Percentiles rank a stretch among this genome's conserved stretches.
Evolutionary conservation across 2,888 invertebrate species (phyloP).

Genomic region (Diarsia brunnea): DNA sequence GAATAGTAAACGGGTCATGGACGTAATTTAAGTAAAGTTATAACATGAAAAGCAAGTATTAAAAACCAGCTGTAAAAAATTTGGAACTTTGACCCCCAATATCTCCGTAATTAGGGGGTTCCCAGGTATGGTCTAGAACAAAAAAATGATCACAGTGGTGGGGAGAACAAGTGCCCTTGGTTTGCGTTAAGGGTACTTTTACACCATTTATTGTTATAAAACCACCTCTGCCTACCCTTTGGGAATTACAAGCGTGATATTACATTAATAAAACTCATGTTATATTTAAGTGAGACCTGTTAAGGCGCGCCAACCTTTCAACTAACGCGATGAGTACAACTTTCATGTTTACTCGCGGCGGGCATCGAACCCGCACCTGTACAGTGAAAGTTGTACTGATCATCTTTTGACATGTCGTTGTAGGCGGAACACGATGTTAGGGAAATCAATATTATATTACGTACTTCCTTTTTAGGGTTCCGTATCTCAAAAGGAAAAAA

Average conservation of each 20-base stretch:
- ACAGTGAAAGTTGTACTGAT: slow-evolving; percentile 37
- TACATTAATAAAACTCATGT: not conserved
- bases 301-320: slow-evolving; percentile 24
- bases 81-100: too few relatives aligned
- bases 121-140: too few relatives aligned
- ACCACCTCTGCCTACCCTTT: not conserved
- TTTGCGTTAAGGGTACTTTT: too few relatives aligned
- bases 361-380: slow-evolving; percentile 49
- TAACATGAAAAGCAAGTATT: too few relatives aligned
- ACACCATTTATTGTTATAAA: too few relatives aligned
- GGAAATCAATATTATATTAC: not conserved
- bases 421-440: slow-evolving; percentile 4
- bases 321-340: slow-evolving; percentile 23
- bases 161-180: too few relatives aligned
- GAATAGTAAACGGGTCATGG: too few relatives aligned
- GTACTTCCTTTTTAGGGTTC: slow-evolving; percentile 1
- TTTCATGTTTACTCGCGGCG: slow-evolving; percentile 41
- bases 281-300: not conserved
- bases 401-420: slow-evolving; percentile 12
- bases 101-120: too few relatives aligned
- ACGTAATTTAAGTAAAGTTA: too few relatives aligned
- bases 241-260: not conserved
- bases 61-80: too few relatives aligned
- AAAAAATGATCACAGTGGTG: too few relatives aligned
- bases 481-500: not conserved